Base-by-base conservation (phyloP, 2,888 invertebrate genomes). In the Xestia ashworthii region DNA sequence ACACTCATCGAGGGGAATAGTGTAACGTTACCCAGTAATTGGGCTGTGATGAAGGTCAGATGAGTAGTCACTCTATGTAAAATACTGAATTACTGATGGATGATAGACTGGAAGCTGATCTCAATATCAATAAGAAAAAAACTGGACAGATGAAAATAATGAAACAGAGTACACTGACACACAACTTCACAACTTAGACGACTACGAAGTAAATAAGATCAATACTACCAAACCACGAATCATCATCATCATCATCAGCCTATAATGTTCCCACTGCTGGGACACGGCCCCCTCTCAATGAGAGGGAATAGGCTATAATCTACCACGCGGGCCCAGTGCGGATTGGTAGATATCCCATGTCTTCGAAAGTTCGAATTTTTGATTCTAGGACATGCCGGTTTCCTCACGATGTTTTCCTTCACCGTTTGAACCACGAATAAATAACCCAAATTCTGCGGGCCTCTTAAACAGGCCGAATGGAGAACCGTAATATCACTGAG, bases 401-500 rank as follows among this genome's bases (percentile, higher is more conserved):
- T n/a, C n/a, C n/a, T n/a, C n/a, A n/a, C n/a, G n/a, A n/a, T n/a
- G n/a, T n/a, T n/a, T n/a, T n/a, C n/a, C n/a, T n/a, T n/a, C n/a
- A n/a, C n/a, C n/a, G n/a, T n/a, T n/a, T n/a, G n/a, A n/a, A n/a
- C n/a, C n/a, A n/a, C n/a, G n/a, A n/a, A n/a, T n/a, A n/a, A n/a
- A 12, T 12, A 4, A 48, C 48, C 6, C 12, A 58, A 48, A 48
- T 32, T 32, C 4, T 41, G 22, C 32, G 4, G n/a, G 19, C 19
- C 11, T 60, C 3, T 16, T 25, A 11, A 48, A 60, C 50, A 41
- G 46, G n/a, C 3, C 32, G 5, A 12, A 19, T 32, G 1, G 48
- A 65, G n/a, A 50, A 50, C 22, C 16, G 44, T 58, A 25, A 46
- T 22, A 16, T 58, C 11, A 74, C 65, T 66, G 50, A 74, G 58